phyloP scores from a whole-genome alignment of 2,797 vertebrate species.

The Enteromius treurensis region DNA sequence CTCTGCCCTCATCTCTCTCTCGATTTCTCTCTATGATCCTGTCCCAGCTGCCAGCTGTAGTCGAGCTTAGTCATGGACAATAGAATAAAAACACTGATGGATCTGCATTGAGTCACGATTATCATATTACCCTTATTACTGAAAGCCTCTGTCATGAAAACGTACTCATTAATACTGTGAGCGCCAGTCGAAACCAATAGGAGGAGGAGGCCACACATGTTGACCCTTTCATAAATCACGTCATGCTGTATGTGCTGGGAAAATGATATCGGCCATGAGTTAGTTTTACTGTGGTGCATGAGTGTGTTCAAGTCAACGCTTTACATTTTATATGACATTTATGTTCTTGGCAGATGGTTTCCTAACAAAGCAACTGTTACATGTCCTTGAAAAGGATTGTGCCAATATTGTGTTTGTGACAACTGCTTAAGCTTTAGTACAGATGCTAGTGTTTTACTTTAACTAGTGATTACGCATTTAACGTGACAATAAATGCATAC shows the following conservation, averaged over 20 bases:
- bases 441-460: neutral
- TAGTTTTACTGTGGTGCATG: constrained; percentile 16
- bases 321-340: constrained; percentile 34
- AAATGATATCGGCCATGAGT: neutral
- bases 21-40: constrained; percentile 37
- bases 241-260: constrained; percentile 22
- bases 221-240: constrained; percentile 34
- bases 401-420: constrained; percentile 10
- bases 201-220: constrained; percentile 39
- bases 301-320: neutral
- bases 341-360: constrained; percentile 31
- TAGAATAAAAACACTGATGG: constrained; percentile 48
- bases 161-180: constrained; percentile 17
- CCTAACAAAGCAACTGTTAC: constrained; percentile 7
- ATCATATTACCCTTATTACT: constrained; percentile 53
- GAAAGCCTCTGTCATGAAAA: constrained; percentile 49
- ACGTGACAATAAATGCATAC: neutral
- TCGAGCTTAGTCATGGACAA: constrained; percentile 48
- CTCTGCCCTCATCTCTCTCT: constrained; percentile 40
- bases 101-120: constrained; percentile 6
- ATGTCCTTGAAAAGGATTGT: neutral
- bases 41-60: constrained; percentile 46
- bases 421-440: neutral
- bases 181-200: constrained; percentile 43
- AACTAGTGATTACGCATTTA: neutral